Conservation (phyloP, 2,797 vertebrate genomes). For the Margarornis squamiger region DNA sequence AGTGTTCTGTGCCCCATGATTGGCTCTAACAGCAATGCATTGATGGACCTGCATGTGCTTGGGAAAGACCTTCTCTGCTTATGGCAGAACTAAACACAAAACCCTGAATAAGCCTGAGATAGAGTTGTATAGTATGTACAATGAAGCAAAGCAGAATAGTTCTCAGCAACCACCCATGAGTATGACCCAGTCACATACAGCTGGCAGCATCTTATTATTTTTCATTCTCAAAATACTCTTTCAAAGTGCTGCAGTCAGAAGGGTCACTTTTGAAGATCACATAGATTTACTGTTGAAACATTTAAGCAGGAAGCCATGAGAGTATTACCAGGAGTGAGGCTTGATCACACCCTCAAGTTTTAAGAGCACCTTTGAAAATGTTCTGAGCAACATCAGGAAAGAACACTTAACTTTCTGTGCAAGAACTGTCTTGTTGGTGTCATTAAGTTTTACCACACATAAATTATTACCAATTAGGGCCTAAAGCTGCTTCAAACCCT, state of each 20-base stretch:
- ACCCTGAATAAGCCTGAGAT: background rate
- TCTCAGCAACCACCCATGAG: background rate
- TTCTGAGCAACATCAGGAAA: background rate
- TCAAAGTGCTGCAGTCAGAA: background rate
- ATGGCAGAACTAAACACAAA: background rate
- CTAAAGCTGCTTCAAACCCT: background rate
- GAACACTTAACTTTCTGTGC: background rate
- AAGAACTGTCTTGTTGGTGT: constrained; percentile 27
- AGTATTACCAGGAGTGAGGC: background rate
- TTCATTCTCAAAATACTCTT: background rate
- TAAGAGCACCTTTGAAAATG: background rate
- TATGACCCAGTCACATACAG: background rate
- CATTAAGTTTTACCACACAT: constrained; percentile 3
- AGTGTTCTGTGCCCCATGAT: background rate
- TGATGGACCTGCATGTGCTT: background rate
- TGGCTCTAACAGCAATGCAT: background rate
- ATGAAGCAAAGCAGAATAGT: background rate
- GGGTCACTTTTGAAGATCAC: background rate
- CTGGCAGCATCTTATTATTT: background rate
- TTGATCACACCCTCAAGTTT: background rate
- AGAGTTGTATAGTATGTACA: background rate
- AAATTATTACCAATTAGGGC: constrained; percentile 17
- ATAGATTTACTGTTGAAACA: background rate
- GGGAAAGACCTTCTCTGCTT: background rate
- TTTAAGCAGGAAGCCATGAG: background rate